Evolutionary conservation across 1,140 invertebrate genomes (phyloP), one percentile per base, ranked within the genome.

Genomic region (Euwallacea fornicatus): DNA sequence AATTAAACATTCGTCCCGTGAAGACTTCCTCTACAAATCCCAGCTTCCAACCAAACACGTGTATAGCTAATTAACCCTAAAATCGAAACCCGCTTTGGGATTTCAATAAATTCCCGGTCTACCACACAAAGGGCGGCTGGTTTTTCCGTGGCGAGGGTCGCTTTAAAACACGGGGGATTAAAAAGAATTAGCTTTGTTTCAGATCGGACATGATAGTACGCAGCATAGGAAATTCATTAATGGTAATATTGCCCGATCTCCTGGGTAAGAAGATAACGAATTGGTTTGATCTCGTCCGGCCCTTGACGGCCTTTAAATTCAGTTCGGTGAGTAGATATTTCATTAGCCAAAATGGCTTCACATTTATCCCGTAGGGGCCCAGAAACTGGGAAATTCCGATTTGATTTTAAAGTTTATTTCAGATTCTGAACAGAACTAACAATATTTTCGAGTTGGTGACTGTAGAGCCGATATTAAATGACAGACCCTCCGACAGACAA

Each of bases 371-470:
- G 21, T 33, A 33, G 21, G 4, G 21, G 21, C 21, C 21, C 21
- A 33, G 21, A 33, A 33, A 33, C 21, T 33, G 21, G 21, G 21
- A 33, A 33, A 33, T 33, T 33, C 21, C 21, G 13, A 50, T 11
- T 50, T 50, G 46, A 50, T 50, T 10, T 11, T 64, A 8, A 60
- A 54, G 9, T 54, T 66, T 76, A 44, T 80, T 82, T 46, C 83
- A 98, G 95, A 96, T 98, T 77, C 84, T 97, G 68, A 93, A 94
- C 77, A 88, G 96, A 74, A 95, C 93, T 6, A 98, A 98, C 81
- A 98, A 97, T 80, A 95, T 97, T 72, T 98, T 98, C 82, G 96
- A 98, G 82, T 79, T 98, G 76, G 88, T 94, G n/a, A 94, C 94
- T 0, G 89, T 93, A 0, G 92, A 95, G 73, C 88, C 92, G 0